Evolutionary conservation across 2,888 invertebrate species (phyloP), one percentile per base, ranked within the genome.

Genomic region (Ariolimax columbianus): DNA sequence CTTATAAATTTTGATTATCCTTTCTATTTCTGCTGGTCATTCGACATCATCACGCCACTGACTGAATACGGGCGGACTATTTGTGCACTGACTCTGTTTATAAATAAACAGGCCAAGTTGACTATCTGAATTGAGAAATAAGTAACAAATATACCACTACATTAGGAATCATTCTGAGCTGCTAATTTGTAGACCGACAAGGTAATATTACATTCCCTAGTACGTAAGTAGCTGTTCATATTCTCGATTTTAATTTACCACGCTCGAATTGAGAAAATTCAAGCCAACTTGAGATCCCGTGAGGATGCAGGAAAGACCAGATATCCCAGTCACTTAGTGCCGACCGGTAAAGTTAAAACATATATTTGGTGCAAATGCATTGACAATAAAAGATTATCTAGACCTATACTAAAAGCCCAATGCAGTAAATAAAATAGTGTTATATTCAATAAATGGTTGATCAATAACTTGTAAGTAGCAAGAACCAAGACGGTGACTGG

Each of bases 71-170:
- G 73, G 73, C 30, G 2, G 43, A 40, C 17, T 4, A 6, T 40
- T 38, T 17, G 70, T 36, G 17, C 68, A 68, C 68, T 33, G 17
- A 38, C 47, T 73, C 7, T 43, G 73, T 73, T 73, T 40, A 73
- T 73, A 73, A 73, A 73, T 73, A 73, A 73, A 73, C 73, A 43
- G 73, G 73, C 43, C 9, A 2, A 30, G n/a, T n/a, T n/a, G n/a
- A 73, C 0, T 47, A 43, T 43, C 30, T 6, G n/a, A 63, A n/a
- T n/a, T n/a, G 59, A 63, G n/a, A n/a, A 23, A 63, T 63, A 63
- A 23, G 11, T 7, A 63, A n/a, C 59, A 63, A n/a, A 23, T n/a
- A n/a, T 3, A n/a, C 26, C 26, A 63, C 26, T 23, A 63, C 17
- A 7, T n/a, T 1, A 26, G n/a, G 59, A 47, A 47, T 47, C 47